A percentile compares a stretch with the other conserved stretches of the same genome.
Conservation (phyloP, 1,140 invertebrate genomes). For the Heliconius nattereri region DNA sequence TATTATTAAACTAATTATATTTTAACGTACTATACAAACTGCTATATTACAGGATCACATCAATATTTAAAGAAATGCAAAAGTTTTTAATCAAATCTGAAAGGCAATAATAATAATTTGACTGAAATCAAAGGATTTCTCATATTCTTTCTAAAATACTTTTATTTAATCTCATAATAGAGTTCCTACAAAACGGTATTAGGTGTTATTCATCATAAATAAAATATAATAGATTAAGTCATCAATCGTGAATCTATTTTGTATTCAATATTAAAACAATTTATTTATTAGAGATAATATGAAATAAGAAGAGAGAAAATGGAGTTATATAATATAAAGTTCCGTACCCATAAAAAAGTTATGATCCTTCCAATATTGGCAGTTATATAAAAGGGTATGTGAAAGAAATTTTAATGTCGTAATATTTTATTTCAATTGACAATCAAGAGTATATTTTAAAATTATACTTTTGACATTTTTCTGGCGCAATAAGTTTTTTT, state of each 20-base stretch:
- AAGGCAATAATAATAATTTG: too few relatives aligned
- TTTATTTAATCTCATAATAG: neutral
- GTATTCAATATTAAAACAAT: constrained; percentile 3
- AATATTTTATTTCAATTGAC: too few relatives aligned
- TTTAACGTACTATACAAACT: neutral
- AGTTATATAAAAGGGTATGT: too few relatives aligned
- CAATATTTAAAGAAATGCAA: too few relatives aligned
- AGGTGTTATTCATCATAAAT: neutral
- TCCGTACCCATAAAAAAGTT: too few relatives aligned
- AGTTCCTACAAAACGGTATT: constrained; percentile 8
- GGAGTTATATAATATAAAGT: neutral
- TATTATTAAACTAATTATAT: neutral
- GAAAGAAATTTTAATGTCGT: too few relatives aligned
- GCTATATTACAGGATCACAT: neutral
- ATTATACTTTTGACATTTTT: neutral
- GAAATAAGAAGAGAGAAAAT: too few relatives aligned
- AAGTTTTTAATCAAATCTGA: too few relatives aligned
- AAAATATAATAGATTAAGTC: neutral
- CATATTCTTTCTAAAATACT: neutral
- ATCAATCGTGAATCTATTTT: neutral
- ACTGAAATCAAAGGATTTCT: neutral
- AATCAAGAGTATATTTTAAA: neutral
- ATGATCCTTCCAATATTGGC: neutral
- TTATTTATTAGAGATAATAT: neutral
- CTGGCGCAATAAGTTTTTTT: neutral